Conservation (phyloP, 2,113 vertebrate genomes). For the Muntiacus reevesi region DNA sequence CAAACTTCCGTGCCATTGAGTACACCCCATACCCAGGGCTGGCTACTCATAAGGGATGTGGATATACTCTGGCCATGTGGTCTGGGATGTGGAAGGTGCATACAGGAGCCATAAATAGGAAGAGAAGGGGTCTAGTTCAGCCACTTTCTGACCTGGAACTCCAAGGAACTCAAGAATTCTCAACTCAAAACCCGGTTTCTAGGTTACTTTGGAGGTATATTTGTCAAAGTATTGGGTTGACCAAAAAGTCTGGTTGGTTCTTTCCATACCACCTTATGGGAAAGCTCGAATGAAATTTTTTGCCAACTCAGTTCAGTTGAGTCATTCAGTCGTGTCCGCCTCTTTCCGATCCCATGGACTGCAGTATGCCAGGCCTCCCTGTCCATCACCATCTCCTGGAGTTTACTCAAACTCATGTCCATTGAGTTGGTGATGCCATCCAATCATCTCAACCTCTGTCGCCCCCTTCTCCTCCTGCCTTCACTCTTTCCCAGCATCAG, state of each 20-base stretch:
- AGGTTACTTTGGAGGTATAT: neutral
- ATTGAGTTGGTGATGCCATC: neutral
- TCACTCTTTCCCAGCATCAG: neutral
- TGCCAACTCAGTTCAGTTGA: neutral
- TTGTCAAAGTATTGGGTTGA: neutral
- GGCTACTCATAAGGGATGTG: neutral
- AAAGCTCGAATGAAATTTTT: neutral
- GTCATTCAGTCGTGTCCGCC: neutral
- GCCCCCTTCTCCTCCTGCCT: neutral
- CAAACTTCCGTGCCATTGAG: neutral
- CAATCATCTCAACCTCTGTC: neutral
- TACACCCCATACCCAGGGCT: neutral
- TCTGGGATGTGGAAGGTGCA: neutral
- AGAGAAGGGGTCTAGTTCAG: neutral
- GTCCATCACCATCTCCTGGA: neutral
- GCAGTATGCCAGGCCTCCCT: neutral
- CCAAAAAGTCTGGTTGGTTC: neutral
- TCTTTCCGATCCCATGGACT: neutral
- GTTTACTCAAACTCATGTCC: neutral
- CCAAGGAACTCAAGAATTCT: neutral
- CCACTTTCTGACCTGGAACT: neutral
- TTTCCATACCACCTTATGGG: neutral
- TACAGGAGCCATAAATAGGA: neutral
- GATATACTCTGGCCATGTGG: neutral
- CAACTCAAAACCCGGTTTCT: neutral